A percentile compares a stretch with the other conserved stretches of the same genome.
These are phyloP conservation scores for Mercenaria mercenaria DNA, from an alignment of 1,140 invertebrate species.

Conservation along the genomic window DNA sequence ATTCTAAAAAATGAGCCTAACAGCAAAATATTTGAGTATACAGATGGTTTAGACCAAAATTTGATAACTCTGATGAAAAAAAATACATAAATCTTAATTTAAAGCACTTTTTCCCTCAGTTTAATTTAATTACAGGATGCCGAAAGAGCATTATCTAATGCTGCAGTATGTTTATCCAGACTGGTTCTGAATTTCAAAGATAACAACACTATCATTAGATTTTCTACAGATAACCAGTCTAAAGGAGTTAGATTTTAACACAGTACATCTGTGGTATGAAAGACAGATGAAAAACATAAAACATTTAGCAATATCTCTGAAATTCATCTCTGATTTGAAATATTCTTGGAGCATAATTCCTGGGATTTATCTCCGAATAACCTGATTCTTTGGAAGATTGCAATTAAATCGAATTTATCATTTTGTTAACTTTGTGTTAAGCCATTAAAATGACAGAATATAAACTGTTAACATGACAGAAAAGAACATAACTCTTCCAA, in stretches of 20 bases:
- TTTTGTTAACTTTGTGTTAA: conserved; percentile 36
- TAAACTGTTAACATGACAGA: conserved; percentile 20
- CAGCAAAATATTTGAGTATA: background rate
- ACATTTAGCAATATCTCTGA: conserved; percentile 39
- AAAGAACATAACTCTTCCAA: conserved; percentile 2
- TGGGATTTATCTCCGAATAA: background rate
- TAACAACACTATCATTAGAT: conserved; percentile 30
- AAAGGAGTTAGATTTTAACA: conserved; percentile 31
- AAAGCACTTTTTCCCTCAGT: conserved; percentile 23
- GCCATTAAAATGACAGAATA: conserved; percentile 29
- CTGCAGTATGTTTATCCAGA: conserved; percentile 31
- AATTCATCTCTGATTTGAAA: conserved; percentile 35
- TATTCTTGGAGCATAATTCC: conserved; percentile 22
- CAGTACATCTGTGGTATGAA: conserved; percentile 23
- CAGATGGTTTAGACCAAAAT: conserved; percentile 14
- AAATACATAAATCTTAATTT: conserved; percentile 47
- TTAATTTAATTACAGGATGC: conserved; percentile 43
- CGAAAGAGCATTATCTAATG: background rate
- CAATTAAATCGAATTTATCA: conserved; percentile 46
- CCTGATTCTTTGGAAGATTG: conserved; percentile 7
- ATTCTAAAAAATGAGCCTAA: background rate
- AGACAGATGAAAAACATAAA: background rate
- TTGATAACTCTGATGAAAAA: conserved; percentile 22
- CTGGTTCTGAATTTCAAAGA: conserved; percentile 48
- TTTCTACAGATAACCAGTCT: conserved; percentile 42